Conservation (phyloP, 2,888 invertebrate species). For the Erebia aethiops region DNA sequence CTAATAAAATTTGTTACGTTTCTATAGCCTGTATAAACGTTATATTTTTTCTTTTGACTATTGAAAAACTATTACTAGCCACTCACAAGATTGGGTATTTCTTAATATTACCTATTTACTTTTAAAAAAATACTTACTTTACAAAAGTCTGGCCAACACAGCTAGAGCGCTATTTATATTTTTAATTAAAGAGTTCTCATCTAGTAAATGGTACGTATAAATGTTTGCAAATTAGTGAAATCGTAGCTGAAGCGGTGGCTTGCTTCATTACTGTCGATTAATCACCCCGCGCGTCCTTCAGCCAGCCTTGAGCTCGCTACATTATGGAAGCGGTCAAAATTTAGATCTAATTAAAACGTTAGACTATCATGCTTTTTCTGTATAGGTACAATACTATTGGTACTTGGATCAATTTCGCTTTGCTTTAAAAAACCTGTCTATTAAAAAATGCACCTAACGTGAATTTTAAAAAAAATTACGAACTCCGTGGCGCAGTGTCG, state of each 20-base stretch:
- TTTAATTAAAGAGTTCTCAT: constrained; percentile 35
- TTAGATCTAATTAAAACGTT: constrained; percentile 17
- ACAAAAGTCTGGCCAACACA: background rate
- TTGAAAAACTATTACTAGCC: background rate
- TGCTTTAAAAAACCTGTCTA: background rate
- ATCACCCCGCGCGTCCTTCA: constrained; percentile 40
- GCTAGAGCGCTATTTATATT: constrained; percentile 22
- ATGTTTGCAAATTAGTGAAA: constrained; percentile 39
- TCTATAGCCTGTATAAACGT: too few relatives aligned
- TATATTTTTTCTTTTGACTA: too few relatives aligned
- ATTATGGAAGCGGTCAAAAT: constrained; percentile 13
- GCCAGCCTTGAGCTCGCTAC: constrained; percentile 32
- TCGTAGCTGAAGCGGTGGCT: constrained; percentile 33
- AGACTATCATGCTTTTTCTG: background rate
- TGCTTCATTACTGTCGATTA: constrained; percentile 44
- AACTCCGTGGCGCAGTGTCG: too few relatives aligned
- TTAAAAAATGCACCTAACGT: too few relatives aligned
- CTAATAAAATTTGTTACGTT: too few relatives aligned
- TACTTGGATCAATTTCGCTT: background rate
- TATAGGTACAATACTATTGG: too few relatives aligned
- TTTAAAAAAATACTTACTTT: background rate
- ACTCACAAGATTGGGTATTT: background rate
- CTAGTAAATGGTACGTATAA: constrained; percentile 36
- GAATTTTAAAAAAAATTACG: too few relatives aligned
- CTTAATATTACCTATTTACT: background rate